Evolutionary conservation across 2,797 vertebrate species (phyloP).

Genomic region (Darevskia nairensis): DNA sequence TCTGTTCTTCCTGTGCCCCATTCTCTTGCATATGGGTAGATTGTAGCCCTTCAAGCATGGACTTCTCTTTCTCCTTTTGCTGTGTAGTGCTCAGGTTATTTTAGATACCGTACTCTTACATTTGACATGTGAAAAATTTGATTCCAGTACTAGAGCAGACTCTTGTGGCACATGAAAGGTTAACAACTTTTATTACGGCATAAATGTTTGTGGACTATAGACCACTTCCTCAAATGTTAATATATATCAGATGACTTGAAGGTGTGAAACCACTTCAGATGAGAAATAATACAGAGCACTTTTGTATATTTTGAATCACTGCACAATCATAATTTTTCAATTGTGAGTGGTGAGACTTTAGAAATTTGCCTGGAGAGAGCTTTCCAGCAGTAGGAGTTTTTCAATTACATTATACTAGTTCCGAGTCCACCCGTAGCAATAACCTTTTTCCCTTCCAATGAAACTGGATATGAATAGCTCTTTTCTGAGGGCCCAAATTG

Average conservation of each 20-base stretch:
- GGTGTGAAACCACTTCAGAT: neutral
- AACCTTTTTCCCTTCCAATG: neutral
- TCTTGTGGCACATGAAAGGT: too few species aligned
- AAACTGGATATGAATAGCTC: neutral
- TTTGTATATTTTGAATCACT: neutral
- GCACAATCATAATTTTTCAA: neutral
- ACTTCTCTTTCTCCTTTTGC: neutral
- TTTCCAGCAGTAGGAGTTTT: neutral
- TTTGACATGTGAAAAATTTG: neutral
- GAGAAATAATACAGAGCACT: neutral
- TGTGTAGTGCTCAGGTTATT: neutral
- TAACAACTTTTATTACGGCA: too few species aligned
- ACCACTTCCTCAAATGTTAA: neutral
- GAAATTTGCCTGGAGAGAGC: neutral
- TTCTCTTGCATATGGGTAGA: neutral
- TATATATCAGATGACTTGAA: neutral
- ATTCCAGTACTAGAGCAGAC: neutral
- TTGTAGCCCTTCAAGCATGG: neutral
- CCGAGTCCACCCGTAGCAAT: neutral
- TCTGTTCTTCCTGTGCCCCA: neutral
- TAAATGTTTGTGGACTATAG: too few species aligned
- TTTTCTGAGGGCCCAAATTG: neutral
- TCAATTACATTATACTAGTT: neutral
- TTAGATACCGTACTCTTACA: neutral
- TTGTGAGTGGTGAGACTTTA: neutral